Percentiles rank a stretch among this genome's conserved stretches.
Evolutionary conservation across 2,113 vertebrate species (phyloP).

Genomic region (Pituophis catenifer): DNA sequence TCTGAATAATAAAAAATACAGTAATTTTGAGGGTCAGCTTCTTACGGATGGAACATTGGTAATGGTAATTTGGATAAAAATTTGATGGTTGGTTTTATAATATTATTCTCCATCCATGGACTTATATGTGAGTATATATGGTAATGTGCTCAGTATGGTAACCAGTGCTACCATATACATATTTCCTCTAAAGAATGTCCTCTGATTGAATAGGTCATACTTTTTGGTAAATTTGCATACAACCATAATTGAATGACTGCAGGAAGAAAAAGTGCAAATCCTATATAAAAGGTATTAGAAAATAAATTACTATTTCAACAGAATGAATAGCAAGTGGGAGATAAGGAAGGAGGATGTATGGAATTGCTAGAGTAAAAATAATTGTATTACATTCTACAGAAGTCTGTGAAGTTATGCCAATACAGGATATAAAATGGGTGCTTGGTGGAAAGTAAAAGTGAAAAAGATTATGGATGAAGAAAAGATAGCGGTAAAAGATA

Average conservation of each 20-base stretch:
- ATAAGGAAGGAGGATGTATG: neutral
- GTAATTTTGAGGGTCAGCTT: neutral
- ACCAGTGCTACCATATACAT: neutral
- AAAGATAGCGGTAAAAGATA: neutral
- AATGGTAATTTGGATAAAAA: neutral
- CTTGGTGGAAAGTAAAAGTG: neutral
- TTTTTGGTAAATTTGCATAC: neutral
- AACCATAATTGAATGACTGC: neutral
- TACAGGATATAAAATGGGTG: neutral
- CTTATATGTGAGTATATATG: neutral
- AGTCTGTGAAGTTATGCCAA: neutral
- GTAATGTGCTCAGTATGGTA: neutral
- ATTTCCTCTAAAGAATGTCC: neutral
- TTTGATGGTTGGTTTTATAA: neutral
- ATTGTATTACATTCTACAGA: neutral
- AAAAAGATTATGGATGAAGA: neutral
- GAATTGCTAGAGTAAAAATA: neutral
- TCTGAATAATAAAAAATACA: neutral
- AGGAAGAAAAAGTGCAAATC: neutral
- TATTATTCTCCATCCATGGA: neutral
- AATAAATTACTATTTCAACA: neutral
- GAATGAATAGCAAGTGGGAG: neutral
- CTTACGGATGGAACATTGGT: neutral
- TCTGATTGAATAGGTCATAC: neutral
- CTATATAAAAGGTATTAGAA: neutral